phyloP scores from a whole-genome alignment of 37 sponge, comb jelly and placozoan species.

The Diacarnus erythraeanus region DNA sequence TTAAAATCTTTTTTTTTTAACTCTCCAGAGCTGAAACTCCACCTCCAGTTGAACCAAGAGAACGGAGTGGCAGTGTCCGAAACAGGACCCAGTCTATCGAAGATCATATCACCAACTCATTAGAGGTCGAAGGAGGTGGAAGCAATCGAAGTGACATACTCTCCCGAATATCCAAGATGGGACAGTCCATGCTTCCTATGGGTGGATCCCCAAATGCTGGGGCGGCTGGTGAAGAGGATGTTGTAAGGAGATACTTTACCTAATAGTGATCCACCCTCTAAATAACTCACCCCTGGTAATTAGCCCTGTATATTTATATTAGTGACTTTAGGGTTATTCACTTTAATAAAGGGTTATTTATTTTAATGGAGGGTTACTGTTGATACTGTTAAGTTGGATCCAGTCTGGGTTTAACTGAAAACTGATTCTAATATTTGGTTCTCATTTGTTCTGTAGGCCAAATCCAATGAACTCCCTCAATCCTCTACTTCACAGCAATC shows the following conservation, averaged over 20 bases:
- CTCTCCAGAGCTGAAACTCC: conserved; percentile 28
- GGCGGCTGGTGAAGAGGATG: conserved; percentile 6
- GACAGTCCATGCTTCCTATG: conserved; percentile 69
- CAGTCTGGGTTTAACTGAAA: too few relatives aligned
- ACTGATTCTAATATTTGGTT: not conserved
- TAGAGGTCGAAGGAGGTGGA: conserved; percentile 12
- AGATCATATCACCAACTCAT: conserved; percentile 28
- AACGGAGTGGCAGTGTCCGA: conserved; percentile 13
- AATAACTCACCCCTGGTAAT: too few relatives aligned
- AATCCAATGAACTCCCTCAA: not conserved
- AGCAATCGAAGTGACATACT: conserved; percentile 58
- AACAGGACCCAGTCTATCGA: conserved; percentile 57
- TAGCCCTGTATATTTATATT: too few relatives aligned
- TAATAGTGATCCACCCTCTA: too few relatives aligned
- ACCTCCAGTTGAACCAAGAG: conserved; percentile 1
- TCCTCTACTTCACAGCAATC: not conserved
- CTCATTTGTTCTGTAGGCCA: not conserved
- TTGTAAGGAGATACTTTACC: too few relatives aligned
- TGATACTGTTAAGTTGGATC: too few relatives aligned
- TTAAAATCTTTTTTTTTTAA: not conserved
- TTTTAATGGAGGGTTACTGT: too few relatives aligned
- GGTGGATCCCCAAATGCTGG: not conserved
- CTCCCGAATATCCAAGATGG: conserved; percentile 85
- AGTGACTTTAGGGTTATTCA: too few relatives aligned
- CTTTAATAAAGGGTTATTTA: too few relatives aligned